A percentile compares a stretch with the other conserved stretches of the same genome.
Evolutionary conservation across 2,797 vertebrate species (phyloP).

Genomic region (Phalanger gymnotis): DNA sequence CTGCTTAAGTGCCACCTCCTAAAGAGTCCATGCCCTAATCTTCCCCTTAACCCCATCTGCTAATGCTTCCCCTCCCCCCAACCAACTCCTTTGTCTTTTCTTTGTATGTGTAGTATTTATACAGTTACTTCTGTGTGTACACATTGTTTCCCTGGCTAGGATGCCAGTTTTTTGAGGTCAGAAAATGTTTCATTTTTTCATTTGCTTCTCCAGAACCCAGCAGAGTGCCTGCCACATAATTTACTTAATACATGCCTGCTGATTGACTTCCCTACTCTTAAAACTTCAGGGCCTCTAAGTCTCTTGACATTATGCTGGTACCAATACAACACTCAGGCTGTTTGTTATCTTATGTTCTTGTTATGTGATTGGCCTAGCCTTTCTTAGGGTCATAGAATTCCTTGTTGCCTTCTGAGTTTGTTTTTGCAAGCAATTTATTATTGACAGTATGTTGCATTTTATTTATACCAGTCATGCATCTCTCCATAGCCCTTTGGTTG

Average conservation of each 20-base stretch:
- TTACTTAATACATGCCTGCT: not conserved
- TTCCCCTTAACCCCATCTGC: not conserved
- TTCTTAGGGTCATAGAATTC: not conserved
- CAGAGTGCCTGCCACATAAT: not conserved
- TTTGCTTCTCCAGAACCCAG: not conserved
- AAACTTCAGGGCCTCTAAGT: not conserved
- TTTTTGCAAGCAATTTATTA: not conserved
- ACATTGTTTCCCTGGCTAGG: not conserved
- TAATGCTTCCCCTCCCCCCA: not conserved
- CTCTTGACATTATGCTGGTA: not conserved
- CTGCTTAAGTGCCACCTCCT: not conserved
- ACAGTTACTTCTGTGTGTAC: not conserved
- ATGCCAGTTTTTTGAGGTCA: not conserved
- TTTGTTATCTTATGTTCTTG: not conserved
- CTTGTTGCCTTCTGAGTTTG: not conserved
- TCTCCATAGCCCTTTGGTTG: not conserved
- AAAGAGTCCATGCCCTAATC: not conserved
- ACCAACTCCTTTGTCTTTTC: not conserved
- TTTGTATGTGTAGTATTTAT: not conserved
- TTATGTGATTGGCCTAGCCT: not conserved
- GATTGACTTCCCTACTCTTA: not conserved
- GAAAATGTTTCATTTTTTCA: not conserved
- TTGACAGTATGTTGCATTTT: not conserved
- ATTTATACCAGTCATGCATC: not conserved
- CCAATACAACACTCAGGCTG: not conserved